Percentiles rank a stretch among this genome's conserved stretches.
Evolutionary conservation across 2,888 invertebrate genomes (phyloP).

Genomic region (Griposia aprilina): DNA sequence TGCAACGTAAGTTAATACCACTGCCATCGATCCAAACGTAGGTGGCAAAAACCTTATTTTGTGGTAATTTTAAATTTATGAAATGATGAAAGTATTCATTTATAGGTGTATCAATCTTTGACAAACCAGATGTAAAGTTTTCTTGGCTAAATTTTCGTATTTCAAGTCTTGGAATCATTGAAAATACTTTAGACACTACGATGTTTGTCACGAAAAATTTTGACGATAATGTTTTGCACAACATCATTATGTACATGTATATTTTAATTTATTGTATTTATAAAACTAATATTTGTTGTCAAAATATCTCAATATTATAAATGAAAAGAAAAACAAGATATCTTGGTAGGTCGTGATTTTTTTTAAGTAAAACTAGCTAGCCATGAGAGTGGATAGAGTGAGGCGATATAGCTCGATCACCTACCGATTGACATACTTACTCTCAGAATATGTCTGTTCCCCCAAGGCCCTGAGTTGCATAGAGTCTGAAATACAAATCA

Average conservation of each 20-base stretch:
- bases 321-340: background rate
- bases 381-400: conserved; percentile 20
- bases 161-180: conserved; percentile 9
- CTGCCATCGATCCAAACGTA: conserved; percentile 96
- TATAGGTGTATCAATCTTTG: conserved; percentile 70
- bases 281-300: conserved; percentile 3
- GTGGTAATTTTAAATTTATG: conserved; percentile 87
- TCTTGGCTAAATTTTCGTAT: conserved; percentile 63
- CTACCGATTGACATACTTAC: background rate
- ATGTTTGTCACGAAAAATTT: conserved; percentile 39
- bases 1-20: conserved; percentile 92
- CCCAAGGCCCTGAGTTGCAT: background rate
- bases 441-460: background rate
- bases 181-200: conserved; percentile 6
- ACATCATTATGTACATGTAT: conserved; percentile 14
- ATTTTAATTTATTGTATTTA: background rate
- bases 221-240: conserved; percentile 41
- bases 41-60: conserved; percentile 91
- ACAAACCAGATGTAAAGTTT: conserved; percentile 70
- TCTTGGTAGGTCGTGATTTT: conserved; percentile 39
- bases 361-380: conserved; percentile 39
- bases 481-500: background rate
- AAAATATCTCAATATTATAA: conserved; percentile 8
- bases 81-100: conserved; percentile 78
- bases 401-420: background rate